A percentile compares a stretch with the other conserved stretches of the same genome.
Evolutionary conservation across 2,888 invertebrate genomes (phyloP).

Genomic region (Fragum fragum): DNA sequence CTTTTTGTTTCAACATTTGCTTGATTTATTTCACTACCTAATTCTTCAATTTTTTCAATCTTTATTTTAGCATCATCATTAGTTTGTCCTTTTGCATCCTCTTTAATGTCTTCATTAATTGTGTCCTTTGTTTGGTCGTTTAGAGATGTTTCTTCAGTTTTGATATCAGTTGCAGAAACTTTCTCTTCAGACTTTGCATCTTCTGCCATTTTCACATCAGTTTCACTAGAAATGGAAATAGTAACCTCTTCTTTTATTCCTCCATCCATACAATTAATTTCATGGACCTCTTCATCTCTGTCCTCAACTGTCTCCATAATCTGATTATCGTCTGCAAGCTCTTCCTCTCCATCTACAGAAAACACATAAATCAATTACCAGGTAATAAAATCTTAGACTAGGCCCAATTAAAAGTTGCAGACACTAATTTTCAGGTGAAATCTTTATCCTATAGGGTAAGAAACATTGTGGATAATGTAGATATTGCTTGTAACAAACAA

Average conservation of each 20-base stretch:
- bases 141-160: neutral
- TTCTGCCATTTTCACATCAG: neutral
- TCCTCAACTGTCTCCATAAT: too few relatives aligned
- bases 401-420: too few relatives aligned
- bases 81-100: neutral
- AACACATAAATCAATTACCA: too few relatives aligned
- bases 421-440: too few relatives aligned
- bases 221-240: neutral
- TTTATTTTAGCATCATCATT: too few relatives aligned
- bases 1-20: conserved; percentile 4
- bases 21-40: neutral
- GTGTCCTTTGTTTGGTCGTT: neutral
- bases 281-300: neutral
- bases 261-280: too few relatives aligned
- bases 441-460: too few relatives aligned
- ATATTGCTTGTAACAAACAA: too few relatives aligned
- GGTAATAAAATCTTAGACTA: too few relatives aligned
- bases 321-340: neutral
- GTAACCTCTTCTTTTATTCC: too few relatives aligned
- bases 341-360: neutral
- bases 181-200: neutral
- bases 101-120: neutral
- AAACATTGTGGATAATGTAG: too few relatives aligned
- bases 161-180: neutral
- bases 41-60: neutral